A percentile compares a stretch with the other conserved stretches of the same genome.
phyloP scores from a whole-genome alignment of 2,113 vertebrate species.

The Guaruba guarouba region DNA sequence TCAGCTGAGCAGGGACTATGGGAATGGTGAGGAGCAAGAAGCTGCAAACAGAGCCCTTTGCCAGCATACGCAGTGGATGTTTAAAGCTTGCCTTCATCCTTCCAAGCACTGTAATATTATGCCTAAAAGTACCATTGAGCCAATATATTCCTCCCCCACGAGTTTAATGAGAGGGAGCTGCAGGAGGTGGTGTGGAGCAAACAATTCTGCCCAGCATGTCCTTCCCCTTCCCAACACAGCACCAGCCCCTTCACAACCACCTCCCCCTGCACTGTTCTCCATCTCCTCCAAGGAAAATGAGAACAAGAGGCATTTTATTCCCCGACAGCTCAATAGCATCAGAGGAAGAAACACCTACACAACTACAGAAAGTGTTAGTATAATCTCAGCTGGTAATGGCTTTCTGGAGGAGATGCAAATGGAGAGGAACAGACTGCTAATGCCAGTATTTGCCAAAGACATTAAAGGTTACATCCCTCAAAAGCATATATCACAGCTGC shows the following conservation, averaged over 20 bases:
- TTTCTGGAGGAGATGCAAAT: background rate
- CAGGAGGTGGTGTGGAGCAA: constrained; percentile 44
- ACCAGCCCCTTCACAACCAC: background rate
- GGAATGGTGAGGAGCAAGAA: background rate
- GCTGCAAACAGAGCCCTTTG: background rate
- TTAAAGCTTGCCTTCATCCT: background rate
- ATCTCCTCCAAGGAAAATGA: background rate
- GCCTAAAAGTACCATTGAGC: constrained; percentile 14
- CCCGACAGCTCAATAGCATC: background rate
- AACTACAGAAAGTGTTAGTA: background rate
- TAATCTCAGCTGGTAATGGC: constrained; percentile 12
- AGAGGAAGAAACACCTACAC: constrained; percentile 41
- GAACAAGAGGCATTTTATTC: background rate
- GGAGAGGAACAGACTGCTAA: background rate
- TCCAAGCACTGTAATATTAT: background rate
- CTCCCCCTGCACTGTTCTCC: background rate
- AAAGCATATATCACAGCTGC: background rate
- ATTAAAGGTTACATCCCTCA: background rate
- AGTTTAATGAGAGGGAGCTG: background rate
- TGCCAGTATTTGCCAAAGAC: background rate
- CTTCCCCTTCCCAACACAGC: background rate
- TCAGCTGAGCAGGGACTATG: background rate
- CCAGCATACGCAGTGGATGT: fast-evolving
- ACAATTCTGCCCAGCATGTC: background rate
- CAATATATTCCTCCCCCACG: constrained; percentile 39